Conservation (phyloP, 2,888 invertebrate species). For the Dynastes maya region DNA sequence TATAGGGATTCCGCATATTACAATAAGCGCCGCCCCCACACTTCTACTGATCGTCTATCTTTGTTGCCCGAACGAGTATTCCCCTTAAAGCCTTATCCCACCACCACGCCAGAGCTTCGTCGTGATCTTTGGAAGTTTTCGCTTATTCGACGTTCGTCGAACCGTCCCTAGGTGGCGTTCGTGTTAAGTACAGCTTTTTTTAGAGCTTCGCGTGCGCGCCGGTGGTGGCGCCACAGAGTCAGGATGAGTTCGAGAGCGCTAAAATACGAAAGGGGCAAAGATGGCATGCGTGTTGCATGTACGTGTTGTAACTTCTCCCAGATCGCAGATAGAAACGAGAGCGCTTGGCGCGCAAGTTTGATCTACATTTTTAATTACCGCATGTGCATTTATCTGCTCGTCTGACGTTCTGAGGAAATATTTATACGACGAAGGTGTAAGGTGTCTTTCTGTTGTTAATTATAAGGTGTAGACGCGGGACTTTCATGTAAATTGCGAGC, state of each 20-base stretch:
- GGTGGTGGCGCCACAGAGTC: constrained; percentile 57
- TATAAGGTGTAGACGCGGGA: constrained; percentile 44
- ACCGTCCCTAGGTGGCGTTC: constrained; percentile 58
- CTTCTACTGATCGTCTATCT: constrained; percentile 39
- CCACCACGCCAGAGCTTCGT: constrained; percentile 29
- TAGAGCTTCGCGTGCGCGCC: constrained; percentile 51
- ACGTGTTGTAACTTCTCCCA: constrained; percentile 16
- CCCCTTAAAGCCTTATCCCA: constrained; percentile 50
- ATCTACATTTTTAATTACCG: constrained; percentile 55
- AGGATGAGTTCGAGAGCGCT: constrained; percentile 47
- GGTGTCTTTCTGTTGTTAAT: constrained; percentile 50
- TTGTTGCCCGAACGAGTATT: constrained; percentile 49
- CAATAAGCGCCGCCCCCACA: constrained; percentile 20
- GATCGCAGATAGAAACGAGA: constrained; percentile 43
- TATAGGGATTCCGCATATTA: constrained; percentile 11
- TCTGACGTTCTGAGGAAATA: constrained; percentile 50
- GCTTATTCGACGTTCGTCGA: constrained; percentile 49
- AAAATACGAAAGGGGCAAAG: constrained; percentile 51
- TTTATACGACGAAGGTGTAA: constrained; percentile 34
- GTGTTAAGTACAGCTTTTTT: constrained; percentile 39
- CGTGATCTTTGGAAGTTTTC: constrained; percentile 36
- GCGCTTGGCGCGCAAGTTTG: constrained; percentile 46
- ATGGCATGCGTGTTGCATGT: constrained; percentile 51
- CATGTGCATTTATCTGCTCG: constrained; percentile 51
- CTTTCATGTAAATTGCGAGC: constrained; percentile 38